These are phyloP conservation scores for Atta cephalotes DNA, from an alignment of 1,140 invertebrate genomes.

Conservation along the genomic window DNA sequence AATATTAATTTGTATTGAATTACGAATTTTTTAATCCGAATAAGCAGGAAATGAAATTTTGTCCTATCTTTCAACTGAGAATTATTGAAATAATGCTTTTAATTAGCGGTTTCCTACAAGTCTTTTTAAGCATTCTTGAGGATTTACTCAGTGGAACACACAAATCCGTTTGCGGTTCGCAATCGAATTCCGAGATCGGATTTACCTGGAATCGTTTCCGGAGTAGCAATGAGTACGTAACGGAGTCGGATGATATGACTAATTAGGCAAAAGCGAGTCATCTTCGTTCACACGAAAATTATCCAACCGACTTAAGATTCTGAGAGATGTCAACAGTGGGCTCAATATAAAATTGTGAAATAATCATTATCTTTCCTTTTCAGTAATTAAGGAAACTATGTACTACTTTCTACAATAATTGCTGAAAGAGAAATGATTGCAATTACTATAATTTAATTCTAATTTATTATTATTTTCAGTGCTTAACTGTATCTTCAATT, in stretches of 20 bases:
- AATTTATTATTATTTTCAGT: no score
- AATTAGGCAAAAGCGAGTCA: conserved; percentile 49
- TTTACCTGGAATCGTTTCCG: conserved; percentile 56
- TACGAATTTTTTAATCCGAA: conserved; percentile 21
- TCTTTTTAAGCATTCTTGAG: conserved; percentile 30
- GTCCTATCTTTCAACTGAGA: neutral
- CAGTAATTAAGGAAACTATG: neutral
- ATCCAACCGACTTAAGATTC: neutral
- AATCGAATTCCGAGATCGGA: conserved; percentile 4
- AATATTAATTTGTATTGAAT: neutral
- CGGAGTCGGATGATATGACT: conserved; percentile 5
- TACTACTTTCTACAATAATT: no score
- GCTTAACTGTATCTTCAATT: no score
- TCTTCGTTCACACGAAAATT: conserved; percentile 21
- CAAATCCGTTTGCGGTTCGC: neutral
- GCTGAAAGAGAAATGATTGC: no score
- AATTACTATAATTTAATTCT: no score
- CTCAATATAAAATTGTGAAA: neutral
- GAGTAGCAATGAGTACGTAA: conserved; percentile 15
- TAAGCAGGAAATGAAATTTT: conserved; percentile 6
- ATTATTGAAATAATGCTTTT: conserved; percentile 22
- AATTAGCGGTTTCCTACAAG: conserved; percentile 32
- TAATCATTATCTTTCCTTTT: neutral
- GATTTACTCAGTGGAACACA: conserved; percentile 41
- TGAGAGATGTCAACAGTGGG: conserved; percentile 12